Percentiles rank a stretch among this genome's conserved stretches.
phyloP scores from a whole-genome alignment of 1,140 invertebrate genomes.

The Formica selysi region DNA sequence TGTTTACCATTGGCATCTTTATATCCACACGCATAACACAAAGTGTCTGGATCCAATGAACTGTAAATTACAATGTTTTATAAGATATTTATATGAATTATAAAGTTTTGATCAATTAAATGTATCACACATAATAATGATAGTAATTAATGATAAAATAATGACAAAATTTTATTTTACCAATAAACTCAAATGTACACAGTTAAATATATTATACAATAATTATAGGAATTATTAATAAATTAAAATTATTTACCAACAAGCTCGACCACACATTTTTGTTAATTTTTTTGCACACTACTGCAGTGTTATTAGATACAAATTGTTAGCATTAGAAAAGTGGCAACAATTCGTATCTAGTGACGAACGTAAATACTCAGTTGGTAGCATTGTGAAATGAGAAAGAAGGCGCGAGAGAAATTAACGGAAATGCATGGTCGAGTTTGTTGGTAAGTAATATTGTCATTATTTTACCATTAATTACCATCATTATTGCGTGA shows the following conservation, averaged over 20 bases:
- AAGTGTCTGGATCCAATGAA: conserved; percentile 83
- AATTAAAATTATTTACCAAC: conserved; percentile 71
- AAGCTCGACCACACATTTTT: conserved; percentile 77
- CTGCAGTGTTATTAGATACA: background rate
- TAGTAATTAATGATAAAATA: too few relatives aligned
- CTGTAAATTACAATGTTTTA: conserved; percentile 80
- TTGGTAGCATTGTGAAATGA: background rate
- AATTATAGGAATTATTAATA: conserved; percentile 52
- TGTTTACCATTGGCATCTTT: conserved; percentile 78
- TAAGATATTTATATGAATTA: background rate
- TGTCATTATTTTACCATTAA: conserved; percentile 51
- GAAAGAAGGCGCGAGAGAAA: conserved; percentile 27
- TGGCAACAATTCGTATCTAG: background rate
- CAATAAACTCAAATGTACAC: too few relatives aligned
- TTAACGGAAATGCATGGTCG: conserved; percentile 75
- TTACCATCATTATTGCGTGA: conserved; percentile 55
- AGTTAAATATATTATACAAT: conserved; percentile 28
- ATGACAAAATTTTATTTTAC: too few relatives aligned
- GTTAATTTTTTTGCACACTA: conserved; percentile 41
- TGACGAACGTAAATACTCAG: background rate
- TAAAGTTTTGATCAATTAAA: background rate
- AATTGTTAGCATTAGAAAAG: background rate
- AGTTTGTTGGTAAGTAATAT: conserved; percentile 70
- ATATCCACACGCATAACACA: conserved; percentile 88
- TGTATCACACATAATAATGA: too few relatives aligned